Percentiles rank a stretch among this genome's conserved stretches.
Evolutionary conservation across 2,888 invertebrate species (phyloP).

Genomic region (Zhengitettix transpicula): DNA sequence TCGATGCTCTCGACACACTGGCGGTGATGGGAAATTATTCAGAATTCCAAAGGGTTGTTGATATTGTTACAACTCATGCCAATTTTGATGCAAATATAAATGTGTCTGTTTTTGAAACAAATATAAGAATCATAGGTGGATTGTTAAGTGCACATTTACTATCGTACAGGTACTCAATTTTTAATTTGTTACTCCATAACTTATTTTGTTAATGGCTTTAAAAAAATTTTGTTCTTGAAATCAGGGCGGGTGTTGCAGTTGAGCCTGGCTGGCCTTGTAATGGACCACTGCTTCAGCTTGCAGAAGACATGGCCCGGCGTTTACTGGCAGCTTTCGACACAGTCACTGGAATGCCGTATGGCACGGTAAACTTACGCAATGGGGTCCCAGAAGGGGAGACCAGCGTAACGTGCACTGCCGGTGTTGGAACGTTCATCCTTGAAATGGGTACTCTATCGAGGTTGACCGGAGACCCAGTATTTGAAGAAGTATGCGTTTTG

Average conservation of each 20-base stretch:
- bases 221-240: neutral
- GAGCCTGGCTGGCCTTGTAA: slow-evolving; percentile 97
- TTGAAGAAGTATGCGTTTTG: slow-evolving; percentile 54
- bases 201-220: neutral
- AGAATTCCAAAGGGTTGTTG: slow-evolving; percentile 82
- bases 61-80: slow-evolving; percentile 45
- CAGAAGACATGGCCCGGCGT: slow-evolving; percentile 86
- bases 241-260: slow-evolving; percentile 55
- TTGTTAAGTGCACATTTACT: slow-evolving; percentile 89
- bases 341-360: slow-evolving; percentile 92
- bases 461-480: slow-evolving; percentile 84
- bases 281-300: slow-evolving; percentile 80
- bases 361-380: slow-evolving; percentile 80
- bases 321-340: slow-evolving; percentile 82
- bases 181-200: neutral
- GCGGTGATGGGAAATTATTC: slow-evolving; percentile 93
- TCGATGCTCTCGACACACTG: slow-evolving; percentile 82
- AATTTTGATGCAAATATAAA: slow-evolving; percentile 94
- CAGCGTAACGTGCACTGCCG: slow-evolving; percentile 92
- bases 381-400: slow-evolving; percentile 94
- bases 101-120: slow-evolving; percentile 99
- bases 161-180: slow-evolving; percentile 45
- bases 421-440: slow-evolving; percentile 90
- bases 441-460: slow-evolving; percentile 91
- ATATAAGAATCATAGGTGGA: slow-evolving; percentile 94